Evolutionary conservation across 2,888 invertebrate genomes (phyloP), one percentile per base, ranked within the genome.

Genomic region (Eristalis arbustorum): DNA sequence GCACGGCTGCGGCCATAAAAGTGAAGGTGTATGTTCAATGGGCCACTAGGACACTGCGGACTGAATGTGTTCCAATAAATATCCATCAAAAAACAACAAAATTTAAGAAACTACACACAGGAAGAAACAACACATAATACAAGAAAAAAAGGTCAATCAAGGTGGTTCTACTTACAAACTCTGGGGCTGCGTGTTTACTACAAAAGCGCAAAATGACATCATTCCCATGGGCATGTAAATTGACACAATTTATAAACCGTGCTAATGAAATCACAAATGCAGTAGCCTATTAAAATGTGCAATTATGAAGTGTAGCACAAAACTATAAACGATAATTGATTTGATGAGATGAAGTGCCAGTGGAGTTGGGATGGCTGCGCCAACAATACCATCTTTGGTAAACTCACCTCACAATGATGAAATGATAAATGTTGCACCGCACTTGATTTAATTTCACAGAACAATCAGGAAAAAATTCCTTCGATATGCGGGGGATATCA

Each of bases 181-280:
- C 77, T 25, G 62, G 78, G 49, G 71, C 78, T 82, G 82, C 59
- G 82, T 79, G 79, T 72, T 87, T 78, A 79, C 72, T 71, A 82
- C 78, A 79, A 87, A 87, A 87, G 81, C 77, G 73, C 72, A 79
- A 81, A 82, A 87, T 87, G 87, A 87, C 87, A 87, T 87, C 87
- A 87, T 87, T 87, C 77, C 81, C 61, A 42, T 40, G 40, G 56
- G 49, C n/a, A 77, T 71, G 74, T 68, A 57, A 81, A 62, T 68
- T 40, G 56, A 81, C 77, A 74, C 68, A 37, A 64, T 62, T 85
- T 13, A 63, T 63, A 74, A 73, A 73, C 28, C 69, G 74, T 72
- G 62, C 66, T 74, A 74, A 81, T 77, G 73, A 23, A 81, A 74
- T 66, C 66, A 73, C 59, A 73, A 81, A 77, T 61, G 11, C 71